phyloP scores from a whole-genome alignment of 2,797 vertebrate genomes.

The Otolemur crassicaudatus region DNA sequence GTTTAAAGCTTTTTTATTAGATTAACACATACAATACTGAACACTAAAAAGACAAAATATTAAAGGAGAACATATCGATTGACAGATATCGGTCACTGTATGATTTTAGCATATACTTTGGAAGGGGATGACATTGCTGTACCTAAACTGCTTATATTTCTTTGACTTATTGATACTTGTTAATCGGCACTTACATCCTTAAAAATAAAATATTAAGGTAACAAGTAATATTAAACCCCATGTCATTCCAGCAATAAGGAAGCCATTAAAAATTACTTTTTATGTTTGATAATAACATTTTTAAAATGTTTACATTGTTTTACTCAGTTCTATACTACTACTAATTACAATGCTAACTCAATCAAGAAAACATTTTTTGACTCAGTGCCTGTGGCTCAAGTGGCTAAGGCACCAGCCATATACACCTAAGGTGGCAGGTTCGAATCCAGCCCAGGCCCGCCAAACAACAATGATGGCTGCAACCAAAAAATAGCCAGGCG shows the following conservation, averaged over 20 bases:
- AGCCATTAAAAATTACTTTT: not conserved
- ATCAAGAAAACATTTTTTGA: not conserved
- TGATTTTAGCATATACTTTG: slow-evolving; percentile 9
- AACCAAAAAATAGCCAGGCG: too few species aligned
- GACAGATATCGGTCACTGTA: not conserved
- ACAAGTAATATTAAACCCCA: not conserved
- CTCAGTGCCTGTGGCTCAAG: too few species aligned
- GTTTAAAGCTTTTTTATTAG: slow-evolving; percentile 40
- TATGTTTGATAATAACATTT: slow-evolving; percentile 40
- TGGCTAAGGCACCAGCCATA: too few species aligned
- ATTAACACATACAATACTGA: slow-evolving; percentile 36
- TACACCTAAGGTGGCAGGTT: too few species aligned
- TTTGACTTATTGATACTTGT: not conserved
- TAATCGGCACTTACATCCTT: not conserved
- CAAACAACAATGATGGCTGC: too few species aligned
- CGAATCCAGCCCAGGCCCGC: too few species aligned
- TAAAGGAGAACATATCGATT: not conserved
- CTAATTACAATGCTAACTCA: slow-evolving; percentile 14
- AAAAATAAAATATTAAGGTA: slow-evolving; percentile 38
- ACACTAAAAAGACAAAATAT: slow-evolving; percentile 10
- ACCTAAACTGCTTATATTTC: not conserved
- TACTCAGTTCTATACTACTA: not conserved
- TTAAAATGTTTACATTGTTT: not conserved
- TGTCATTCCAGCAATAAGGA: not conserved
- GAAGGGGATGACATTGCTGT: not conserved